Base-by-base conservation (phyloP, 2,797 vertebrate species). In the Carcharodon carcharias region DNA sequence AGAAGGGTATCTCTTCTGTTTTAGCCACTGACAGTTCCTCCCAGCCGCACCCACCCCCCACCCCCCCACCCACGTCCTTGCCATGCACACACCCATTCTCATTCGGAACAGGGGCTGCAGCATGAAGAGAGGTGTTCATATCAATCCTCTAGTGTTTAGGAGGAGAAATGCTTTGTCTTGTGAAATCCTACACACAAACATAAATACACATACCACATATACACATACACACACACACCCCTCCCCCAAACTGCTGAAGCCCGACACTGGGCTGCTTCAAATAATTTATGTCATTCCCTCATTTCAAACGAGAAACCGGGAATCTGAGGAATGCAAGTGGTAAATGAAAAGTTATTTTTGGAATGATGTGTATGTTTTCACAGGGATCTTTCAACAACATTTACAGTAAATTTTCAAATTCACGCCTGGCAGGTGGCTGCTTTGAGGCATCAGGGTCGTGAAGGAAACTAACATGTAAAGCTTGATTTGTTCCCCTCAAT, bases 361-460 rank as follows among this genome's bases (percentile, higher is more conserved):
- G 98, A 98, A 98, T 98, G 98, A 98, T 98, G 98, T 98, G 98
- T 98, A 98, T 98, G 98, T 98, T 98, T 98, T 98, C 98, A 97
- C 97, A 98, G 97, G 98, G 98, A 98, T 97, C 98, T 98, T 98
- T 98, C 98, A 97, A 98, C 98, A 98, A 98, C 97, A 97, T 97
- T 97, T 97, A 98, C 97, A 97, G 97, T 98, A 97, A 97, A 97
- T 97, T 96, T 97, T 97, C 58, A 97, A 97, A 95, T 95, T 77
- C 45, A 50, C 71, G 14, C 54, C 94, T 95, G 45, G 54, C 94
- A 95, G 94, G 94, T 77, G 50, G 94, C 11, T 71, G 65, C 45
- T 95, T 95, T 95, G 67, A 95, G 94, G 94, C 50, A 77, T 16
- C 69, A 58, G 12, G 56, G 56, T 92, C 12, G 21, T 92, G 35